Evolutionary conservation across 2,888 invertebrate species (phyloP).

Genomic region (Agelastica alni): DNA sequence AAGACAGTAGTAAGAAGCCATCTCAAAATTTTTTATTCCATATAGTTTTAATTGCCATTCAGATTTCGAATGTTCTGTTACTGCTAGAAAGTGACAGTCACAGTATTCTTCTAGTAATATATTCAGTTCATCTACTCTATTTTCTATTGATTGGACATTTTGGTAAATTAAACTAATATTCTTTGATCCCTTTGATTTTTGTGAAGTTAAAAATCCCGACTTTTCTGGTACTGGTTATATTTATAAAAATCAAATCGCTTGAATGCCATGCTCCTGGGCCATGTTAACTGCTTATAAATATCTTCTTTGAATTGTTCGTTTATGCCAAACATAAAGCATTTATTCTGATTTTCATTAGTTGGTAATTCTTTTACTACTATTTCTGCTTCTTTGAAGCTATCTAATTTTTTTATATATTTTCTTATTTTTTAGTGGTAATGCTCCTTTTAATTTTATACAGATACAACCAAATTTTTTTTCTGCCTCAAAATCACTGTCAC

Average conservation of each 20-base stretch:
- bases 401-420: too few species aligned
- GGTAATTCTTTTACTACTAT: too few species aligned
- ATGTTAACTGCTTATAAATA: conserved; percentile 7
- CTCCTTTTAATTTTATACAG: not conserved
- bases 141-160: conserved; percentile 9
- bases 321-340: too few species aligned
- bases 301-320: conserved; percentile 5
- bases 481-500: conserved; percentile 2
- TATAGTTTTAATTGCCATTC: conserved; percentile 14
- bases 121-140: too few species aligned
- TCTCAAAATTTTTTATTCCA: conserved; percentile 5
- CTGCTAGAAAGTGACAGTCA: conserved; percentile 12
- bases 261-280: conserved; percentile 4
- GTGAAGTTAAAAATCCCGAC: conserved; percentile 2
- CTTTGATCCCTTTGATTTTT: conserved; percentile 4
- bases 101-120: too few species aligned
- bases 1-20: conserved; percentile 10
- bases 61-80: conserved; percentile 13
- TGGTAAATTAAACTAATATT: conserved; percentile 8
- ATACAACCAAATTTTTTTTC: not conserved
- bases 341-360: too few species aligned
- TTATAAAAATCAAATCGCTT: too few species aligned
- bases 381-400: too few species aligned
- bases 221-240: not conserved
- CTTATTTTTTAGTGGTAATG: conserved; percentile 7